Percentiles rank a stretch among this genome's conserved stretches.
These are phyloP conservation scores for Drusus annulatus DNA, from an alignment of 1,140 invertebrate genomes.

Conservation along the genomic window DNA sequence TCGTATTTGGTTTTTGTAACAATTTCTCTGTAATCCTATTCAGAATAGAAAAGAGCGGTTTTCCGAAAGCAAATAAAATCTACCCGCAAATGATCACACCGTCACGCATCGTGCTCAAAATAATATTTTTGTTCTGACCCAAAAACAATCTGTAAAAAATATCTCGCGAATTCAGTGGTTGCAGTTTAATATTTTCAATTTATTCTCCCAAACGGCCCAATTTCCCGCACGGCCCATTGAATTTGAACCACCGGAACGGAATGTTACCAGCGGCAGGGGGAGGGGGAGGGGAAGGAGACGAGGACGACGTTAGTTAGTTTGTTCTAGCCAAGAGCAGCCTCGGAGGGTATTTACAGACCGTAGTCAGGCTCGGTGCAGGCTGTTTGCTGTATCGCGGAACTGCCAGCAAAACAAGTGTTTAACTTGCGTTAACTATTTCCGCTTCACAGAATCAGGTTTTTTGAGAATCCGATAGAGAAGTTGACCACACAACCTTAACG, in stretches of 20 bases:
- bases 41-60: too few species aligned
- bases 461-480: too few species aligned
- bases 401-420: too few species aligned
- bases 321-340: not conserved
- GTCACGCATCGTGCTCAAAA: too few species aligned
- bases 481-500: too few species aligned
- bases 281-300: not conserved
- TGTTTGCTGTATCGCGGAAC: not conserved
- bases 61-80: too few species aligned
- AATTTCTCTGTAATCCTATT: too few species aligned
- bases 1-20: too few species aligned
- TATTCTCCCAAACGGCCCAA: constrained; percentile 8
- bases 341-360: not conserved
- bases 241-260: constrained; percentile 6
- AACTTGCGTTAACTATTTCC: too few species aligned
- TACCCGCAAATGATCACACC: too few species aligned
- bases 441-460: too few species aligned
- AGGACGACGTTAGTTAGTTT: not conserved
- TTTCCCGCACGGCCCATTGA: constrained; percentile 27
- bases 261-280: constrained; percentile 3
- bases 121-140: not conserved
- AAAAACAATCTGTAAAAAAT: not conserved
- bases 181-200: constrained; percentile 35
- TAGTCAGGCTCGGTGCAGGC: not conserved
- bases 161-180: constrained; percentile 6